Evolutionary conservation across 2,113 vertebrate genomes (phyloP), one percentile per base, ranked within the genome.

Genomic region (Thoracochromis brauschi): DNA sequence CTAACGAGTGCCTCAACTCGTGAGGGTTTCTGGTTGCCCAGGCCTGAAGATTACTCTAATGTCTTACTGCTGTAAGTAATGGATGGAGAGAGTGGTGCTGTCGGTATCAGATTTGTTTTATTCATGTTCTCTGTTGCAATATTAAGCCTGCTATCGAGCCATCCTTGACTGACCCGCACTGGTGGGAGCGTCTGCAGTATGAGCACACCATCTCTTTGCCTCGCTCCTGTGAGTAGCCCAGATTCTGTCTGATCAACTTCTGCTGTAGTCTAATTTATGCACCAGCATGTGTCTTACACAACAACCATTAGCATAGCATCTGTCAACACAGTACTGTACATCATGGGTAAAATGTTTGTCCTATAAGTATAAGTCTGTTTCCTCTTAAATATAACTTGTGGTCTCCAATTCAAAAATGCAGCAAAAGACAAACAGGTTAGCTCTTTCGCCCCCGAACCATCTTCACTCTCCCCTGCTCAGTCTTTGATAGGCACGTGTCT

Each of bases 41-140:
- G 73, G 17, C 85, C 80, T 68, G 86, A 89, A 82, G 73, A 21
- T 63, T 78, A 80, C 81, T 86, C 86, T 84, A 86, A 88, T 85
- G 83, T 82, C 86, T 35, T 73, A 87, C 89, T 63, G 84, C 85
- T 93, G 86, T 90, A 87, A 93, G 89, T 93, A 94, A 93, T 93
- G 89, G 90, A 92, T 89, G 85, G 86, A 91, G 85, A 88, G 87
- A 87, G 90, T 40, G 87, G 85, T 89, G 51, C 83, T 87, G 92
- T 91, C 11, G 40, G 91, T 93, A 93, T 94, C 91, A 87, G 88
- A 90, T 93, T 95, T 94, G 90, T 93, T 95, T 95, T 94, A 95
- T 94, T 95, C 91, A 94, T 94, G 87, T 85, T 93, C 93, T 90
- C 92, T 85, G 89, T 88, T 94, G 93, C 94, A 94, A 94, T 94